These are phyloP conservation scores for Sicus ferrugineus DNA, from an alignment of 2,888 invertebrate genomes.

Conservation along the genomic window DNA sequence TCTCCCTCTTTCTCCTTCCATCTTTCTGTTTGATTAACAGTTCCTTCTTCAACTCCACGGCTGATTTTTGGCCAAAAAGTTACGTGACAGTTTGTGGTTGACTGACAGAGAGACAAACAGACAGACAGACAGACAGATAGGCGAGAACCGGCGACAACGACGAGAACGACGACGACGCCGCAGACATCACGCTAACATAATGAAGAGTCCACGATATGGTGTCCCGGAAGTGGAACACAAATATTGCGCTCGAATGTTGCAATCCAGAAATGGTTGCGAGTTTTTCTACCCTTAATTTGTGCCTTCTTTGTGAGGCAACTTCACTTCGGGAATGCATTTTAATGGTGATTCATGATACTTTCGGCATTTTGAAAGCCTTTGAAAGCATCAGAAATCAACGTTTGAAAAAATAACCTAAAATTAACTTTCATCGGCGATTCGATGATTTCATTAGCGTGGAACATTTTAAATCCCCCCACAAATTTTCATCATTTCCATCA, in stretches of 20 bases:
- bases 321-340: background rate
- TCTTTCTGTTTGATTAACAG: slow-evolving; percentile 33
- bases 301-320: background rate
- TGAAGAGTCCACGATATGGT: slow-evolving; percentile 39
- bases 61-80: slow-evolving; percentile 39
- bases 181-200: slow-evolving; percentile 37
- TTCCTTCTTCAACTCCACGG: slow-evolving; percentile 9
- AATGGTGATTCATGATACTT: no score
- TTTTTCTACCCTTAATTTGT: background rate
- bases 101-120: slow-evolving; percentile 26
- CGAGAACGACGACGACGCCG: background rate
- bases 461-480: no score
- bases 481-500: no score
- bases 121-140: slow-evolving; percentile 8
- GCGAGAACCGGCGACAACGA: slow-evolving; percentile 34
- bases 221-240: slow-evolving; percentile 14
- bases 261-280: slow-evolving; percentile 27
- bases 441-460: no score
- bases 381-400: no score
- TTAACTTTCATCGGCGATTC: no score
- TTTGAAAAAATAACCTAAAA: no score
- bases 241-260: slow-evolving; percentile 38
- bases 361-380: no score
- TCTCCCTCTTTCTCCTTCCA: slow-evolving; percentile 27
- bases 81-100: slow-evolving; percentile 34